Base-by-base conservation (phyloP, 2,113 vertebrate species). In the Psittacara wagleri region DNA sequence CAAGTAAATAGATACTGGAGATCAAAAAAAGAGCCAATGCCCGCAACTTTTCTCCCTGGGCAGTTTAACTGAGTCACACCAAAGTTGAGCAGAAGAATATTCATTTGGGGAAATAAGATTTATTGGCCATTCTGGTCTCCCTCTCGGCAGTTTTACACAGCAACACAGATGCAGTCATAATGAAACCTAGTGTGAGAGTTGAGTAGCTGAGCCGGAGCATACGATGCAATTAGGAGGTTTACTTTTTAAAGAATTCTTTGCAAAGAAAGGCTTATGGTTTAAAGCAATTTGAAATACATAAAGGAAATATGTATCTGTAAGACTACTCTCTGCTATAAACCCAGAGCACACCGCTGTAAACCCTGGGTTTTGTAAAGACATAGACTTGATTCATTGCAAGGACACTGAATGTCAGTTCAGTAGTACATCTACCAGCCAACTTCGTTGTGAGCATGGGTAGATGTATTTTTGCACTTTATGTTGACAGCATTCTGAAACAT, bases 331-430 rank as follows among this genome's bases (percentile, higher is more conserved):
- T 79, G 54, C 70, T 68, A 6, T 84, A 68, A 86, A 91, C 75
- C 22, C 39, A 44, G 66, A 87, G 27, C 59, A 74, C 41, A 27
- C 19, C 1, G 2, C 67, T 88, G 52, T 86, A 88, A 92, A 76
- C 35, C 44, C 49, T 3, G 0, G 49, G 76, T 80, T 92, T 72
- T 86, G 68, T 80, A n/a, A 55, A 83, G 91, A 79, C 74, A 14
- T 19, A 54, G 88, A 23, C 57, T 85, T 64, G 52, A 86, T 90
- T 88, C 78, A 82, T 92, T 79, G 17, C 59, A 88, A 77, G 80
- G 63, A 90, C 83, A 44, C 44, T 20, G 88, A 86, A 80, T 90
- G 86, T 93, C 94, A 93, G 44, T 88, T 95, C 67, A 54, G 83
- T 17, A 74, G 37, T 75, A 54, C 55, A 17, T 86, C 89, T 28